Evolutionary conservation across 2,888 invertebrate species (phyloP).

Genomic region (Itoplectis maculator): DNA sequence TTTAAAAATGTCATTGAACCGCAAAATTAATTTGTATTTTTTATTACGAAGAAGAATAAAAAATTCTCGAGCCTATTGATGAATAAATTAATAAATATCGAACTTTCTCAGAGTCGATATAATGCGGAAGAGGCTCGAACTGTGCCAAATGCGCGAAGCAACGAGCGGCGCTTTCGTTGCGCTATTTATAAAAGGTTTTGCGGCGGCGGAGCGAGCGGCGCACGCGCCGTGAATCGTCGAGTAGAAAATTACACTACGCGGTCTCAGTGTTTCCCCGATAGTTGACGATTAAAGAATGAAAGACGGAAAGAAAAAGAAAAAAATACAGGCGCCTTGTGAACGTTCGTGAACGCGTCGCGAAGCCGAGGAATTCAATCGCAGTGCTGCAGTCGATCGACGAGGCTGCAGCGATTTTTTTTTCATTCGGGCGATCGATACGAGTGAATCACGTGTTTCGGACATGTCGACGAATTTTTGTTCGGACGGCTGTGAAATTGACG

Average conservation of each 20-base stretch:
- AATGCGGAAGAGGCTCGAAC: conserved; percentile 13
- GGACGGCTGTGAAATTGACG: neutral
- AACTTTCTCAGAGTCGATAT: neutral
- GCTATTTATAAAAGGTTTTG: conserved; percentile 65
- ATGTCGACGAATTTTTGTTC: neutral
- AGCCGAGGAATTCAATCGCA: neutral
- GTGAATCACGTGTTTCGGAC: conserved; percentile 17
- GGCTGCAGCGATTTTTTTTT: conserved; percentile 20
- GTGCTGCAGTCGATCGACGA: neutral
- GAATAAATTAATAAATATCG: neutral
- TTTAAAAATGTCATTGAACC: too few relatives aligned
- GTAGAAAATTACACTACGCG: conserved; percentile 67
- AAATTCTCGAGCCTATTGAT: neutral
- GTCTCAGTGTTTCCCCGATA: conserved; percentile 51
- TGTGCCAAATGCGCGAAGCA: conserved; percentile 10
- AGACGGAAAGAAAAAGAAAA: neutral
- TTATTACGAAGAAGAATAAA: neutral
- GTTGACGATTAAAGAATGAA: conserved; percentile 59
- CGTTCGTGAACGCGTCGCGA: neutral
- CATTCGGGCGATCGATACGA: neutral
- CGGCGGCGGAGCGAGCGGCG: conserved; percentile 50
- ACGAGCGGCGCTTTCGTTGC: conserved; percentile 43
- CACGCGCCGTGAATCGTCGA: conserved; percentile 69
- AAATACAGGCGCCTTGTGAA: neutral
- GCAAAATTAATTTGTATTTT: neutral